Evolutionary conservation across 2,888 invertebrate genomes (phyloP).

Genomic region (Cerceris ruficornis): DNA sequence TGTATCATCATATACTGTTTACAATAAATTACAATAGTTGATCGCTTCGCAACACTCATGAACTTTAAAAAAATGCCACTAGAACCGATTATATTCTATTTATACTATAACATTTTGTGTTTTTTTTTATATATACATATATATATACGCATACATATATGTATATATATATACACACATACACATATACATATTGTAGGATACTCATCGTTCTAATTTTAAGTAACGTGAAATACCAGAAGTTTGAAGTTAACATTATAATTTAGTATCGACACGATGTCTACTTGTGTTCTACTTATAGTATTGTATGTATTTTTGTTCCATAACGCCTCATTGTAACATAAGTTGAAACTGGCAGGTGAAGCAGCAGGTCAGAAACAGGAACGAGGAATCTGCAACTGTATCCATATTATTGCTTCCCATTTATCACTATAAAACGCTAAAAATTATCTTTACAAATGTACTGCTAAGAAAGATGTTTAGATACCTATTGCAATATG

Average conservation of each 20-base stretch:
- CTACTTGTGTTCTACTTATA: constrained; percentile 67
- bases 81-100: constrained; percentile 65
- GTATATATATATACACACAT: constrained; percentile 28
- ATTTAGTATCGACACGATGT: constrained; percentile 64
- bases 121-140: constrained; percentile 55
- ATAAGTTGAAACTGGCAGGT: constrained; percentile 74
- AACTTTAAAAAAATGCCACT: constrained; percentile 61
- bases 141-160: constrained; percentile 53
- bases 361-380: constrained; percentile 70
- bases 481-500: constrained; percentile 55
- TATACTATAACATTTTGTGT: constrained; percentile 63
- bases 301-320: constrained; percentile 68
- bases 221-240: constrained; percentile 66
- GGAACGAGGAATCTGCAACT: constrained; percentile 68
- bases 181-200: constrained; percentile 67
- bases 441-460: constrained; percentile 63
- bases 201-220: constrained; percentile 69
- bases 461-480: constrained; percentile 56
- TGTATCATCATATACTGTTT: constrained; percentile 76
- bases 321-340: constrained; percentile 65
- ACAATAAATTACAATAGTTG: constrained; percentile 69
- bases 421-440: constrained; percentile 59
- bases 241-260: constrained; percentile 64
- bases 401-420: constrained; percentile 62
- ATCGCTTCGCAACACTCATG: constrained; percentile 68